Evolutionary conservation across 2,888 invertebrate species (phyloP), one percentile per base, ranked within the genome.

Genomic region (Hedychridium roseum): DNA sequence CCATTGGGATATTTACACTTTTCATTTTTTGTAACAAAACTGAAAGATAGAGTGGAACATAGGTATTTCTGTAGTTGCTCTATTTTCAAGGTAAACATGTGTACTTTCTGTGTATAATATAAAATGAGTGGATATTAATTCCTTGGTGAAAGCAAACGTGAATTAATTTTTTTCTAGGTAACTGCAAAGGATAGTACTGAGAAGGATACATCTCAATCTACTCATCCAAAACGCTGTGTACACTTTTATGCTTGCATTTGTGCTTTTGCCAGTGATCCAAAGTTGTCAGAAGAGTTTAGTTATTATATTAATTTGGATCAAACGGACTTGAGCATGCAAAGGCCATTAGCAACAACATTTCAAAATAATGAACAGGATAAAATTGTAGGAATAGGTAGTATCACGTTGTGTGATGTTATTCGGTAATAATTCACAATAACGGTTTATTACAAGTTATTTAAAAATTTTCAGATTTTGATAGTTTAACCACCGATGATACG

Each of bases 161-260:
- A n/a, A 35, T 17, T 16, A 6, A n/a, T 35, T 16, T 35, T 31
- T 3, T 14, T 14, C n/a, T 12, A 31, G n/a, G 17, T 18, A 15
- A 17, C 4, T 31, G 2, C 15, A 12, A 12, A 1, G 32, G 5
- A 4, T 32, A 11, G 9, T 11, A 15, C 14, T 2, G 2, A 2
- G 20, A 3, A 20, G n/a, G 73, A 75, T 17, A 7, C 46, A 4
- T 38, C 50, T 9, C 64, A 61, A 12, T 40, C 55, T 0, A 50
- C 39, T 3, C 68, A 64, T n/a, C 53, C 42, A n/a, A 78, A 76
- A 54, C 80, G 82, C 60, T 89, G 89, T 76, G 81, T 88, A 30
- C 89, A 89, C 76, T 88, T 86, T 76, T 88, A 88, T 74, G 85
- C 87, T 5, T 88, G 88, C 68, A 80, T 89, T 34, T 86, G 87